A percentile compares a stretch with the other conserved stretches of the same genome.
phyloP scores from a whole-genome alignment of 2,888 invertebrate genomes.

The Sialis fuliginosa region DNA sequence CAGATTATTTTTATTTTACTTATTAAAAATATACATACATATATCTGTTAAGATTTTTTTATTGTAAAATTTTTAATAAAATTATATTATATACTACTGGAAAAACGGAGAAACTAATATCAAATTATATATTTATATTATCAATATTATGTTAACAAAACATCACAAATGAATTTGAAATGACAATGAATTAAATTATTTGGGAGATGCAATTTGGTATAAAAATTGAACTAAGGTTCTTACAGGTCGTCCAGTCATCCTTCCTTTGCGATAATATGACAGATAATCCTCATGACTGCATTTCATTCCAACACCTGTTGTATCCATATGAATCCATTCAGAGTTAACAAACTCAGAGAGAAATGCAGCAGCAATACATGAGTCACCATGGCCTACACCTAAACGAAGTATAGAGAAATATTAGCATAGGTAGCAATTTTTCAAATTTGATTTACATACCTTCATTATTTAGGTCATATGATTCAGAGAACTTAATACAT shows the following conservation, averaged over 20 bases:
- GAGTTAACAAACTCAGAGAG: constrained; percentile 33
- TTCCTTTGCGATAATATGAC: constrained; percentile 32
- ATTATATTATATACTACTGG: no score
- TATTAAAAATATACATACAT: no score
- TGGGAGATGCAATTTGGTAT: constrained; percentile 24
- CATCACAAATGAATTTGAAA: no score
- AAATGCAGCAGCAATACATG: constrained; percentile 24
- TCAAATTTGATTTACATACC: no score
- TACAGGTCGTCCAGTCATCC: constrained; percentile 31
- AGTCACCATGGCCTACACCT: constrained; percentile 21
- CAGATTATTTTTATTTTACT: no score
- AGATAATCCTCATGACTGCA: constrained; percentile 29
- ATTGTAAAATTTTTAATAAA: no score
- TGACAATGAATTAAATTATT: no score
- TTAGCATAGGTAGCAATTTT: no score
- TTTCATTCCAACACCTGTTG: constrained; percentile 35
- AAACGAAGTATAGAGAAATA: constrained; percentile 7
- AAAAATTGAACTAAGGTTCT: constrained; percentile 30
- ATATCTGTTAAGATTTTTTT: no score
- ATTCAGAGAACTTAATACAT: constrained; percentile 23
- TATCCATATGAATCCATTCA: constrained; percentile 43
- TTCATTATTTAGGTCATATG: constrained; percentile 22
- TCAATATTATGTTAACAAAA: no score
- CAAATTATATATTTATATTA: no score
- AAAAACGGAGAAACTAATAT: no score